Conservation (phyloP, 92 coral and sea anemone species). For the Phenganax stokvisi region DNA sequence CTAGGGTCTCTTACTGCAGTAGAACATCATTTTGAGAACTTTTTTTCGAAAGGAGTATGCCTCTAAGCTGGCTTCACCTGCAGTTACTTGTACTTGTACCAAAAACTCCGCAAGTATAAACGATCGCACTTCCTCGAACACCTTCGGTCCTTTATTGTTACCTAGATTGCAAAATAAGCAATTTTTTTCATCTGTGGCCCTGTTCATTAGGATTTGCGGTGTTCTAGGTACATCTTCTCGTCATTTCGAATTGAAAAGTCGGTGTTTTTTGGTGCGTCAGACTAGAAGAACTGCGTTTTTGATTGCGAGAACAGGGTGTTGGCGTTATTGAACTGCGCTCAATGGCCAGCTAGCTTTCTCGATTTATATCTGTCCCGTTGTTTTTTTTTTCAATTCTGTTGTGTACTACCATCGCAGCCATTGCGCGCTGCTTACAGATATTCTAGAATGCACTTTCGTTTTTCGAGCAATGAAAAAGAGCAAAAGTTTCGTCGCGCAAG, state of each 20-base stretch:
- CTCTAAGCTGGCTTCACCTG: slow-evolving; percentile 5
- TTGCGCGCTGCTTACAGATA: not conserved
- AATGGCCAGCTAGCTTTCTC: not conserved
- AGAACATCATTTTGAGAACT: not conserved
- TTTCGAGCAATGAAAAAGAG: not conserved
- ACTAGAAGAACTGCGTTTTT: not conserved
- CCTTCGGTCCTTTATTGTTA: not conserved
- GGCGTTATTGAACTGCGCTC: not conserved
- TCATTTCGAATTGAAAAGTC: not conserved
- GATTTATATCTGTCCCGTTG: not conserved
- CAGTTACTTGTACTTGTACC: slow-evolving; percentile 2
- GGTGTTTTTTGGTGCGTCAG: not conserved
- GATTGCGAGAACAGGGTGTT: not conserved
- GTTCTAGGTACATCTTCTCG: not conserved
- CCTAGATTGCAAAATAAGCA: not conserved
- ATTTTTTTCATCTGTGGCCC: not conserved
- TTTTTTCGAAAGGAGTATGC: not conserved
- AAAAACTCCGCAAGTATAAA: not conserved
- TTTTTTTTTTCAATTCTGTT: not conserved
- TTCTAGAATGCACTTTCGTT: slow-evolving; percentile 4
- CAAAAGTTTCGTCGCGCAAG: not conserved
- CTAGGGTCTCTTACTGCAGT: not conserved
- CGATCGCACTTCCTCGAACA: slow-evolving; percentile 7
- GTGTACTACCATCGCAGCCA: not conserved
- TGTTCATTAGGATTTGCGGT: not conserved